phyloP scores from a whole-genome alignment of 2,888 invertebrate species.

The Ochlodes sylvanus region DNA sequence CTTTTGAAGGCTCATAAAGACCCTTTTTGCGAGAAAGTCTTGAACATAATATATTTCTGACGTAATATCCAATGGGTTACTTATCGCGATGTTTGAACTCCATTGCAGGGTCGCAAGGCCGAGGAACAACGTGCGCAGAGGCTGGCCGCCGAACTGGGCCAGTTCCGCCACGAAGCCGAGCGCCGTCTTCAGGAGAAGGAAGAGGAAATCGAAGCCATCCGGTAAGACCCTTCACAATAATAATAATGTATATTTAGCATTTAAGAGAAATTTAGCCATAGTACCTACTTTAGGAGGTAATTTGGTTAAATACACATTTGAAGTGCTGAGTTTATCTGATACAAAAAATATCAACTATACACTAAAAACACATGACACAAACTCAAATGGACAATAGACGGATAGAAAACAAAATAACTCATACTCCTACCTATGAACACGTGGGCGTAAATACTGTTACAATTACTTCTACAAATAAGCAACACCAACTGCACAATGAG shows the following conservation, averaged over 20 bases:
- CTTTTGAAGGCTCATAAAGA: too few relatives aligned
- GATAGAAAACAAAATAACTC: background rate
- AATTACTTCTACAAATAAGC: background rate
- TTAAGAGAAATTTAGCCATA: too few relatives aligned
- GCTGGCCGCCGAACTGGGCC: conserved; percentile 95
- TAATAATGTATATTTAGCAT: background rate
- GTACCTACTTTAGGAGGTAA: too few relatives aligned
- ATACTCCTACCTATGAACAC: background rate
- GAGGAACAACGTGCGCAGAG: conserved; percentile 98
- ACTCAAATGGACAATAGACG: background rate
- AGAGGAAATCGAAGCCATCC: conserved; percentile 98
- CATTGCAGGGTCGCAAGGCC: conserved; percentile 94
- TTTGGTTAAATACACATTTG: too few relatives aligned
- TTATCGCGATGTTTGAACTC: conserved; percentile 3
- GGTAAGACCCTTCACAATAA: conserved; percentile 86
- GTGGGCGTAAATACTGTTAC: background rate
- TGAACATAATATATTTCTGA: too few relatives aligned
- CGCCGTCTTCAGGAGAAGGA: conserved; percentile 99
- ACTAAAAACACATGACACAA: too few relatives aligned
- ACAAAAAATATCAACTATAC: too few relatives aligned
- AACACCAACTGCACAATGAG: conserved; percentile 45
- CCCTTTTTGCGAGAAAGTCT: too few relatives aligned
- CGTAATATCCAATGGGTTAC: background rate
- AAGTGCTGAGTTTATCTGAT: too few relatives aligned
- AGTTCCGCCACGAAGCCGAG: conserved; percentile 98